Evolutionary conservation across 2,888 invertebrate genomes (phyloP), one percentile per base, ranked within the genome.

Genomic region (Halictus quadricinctus): DNA sequence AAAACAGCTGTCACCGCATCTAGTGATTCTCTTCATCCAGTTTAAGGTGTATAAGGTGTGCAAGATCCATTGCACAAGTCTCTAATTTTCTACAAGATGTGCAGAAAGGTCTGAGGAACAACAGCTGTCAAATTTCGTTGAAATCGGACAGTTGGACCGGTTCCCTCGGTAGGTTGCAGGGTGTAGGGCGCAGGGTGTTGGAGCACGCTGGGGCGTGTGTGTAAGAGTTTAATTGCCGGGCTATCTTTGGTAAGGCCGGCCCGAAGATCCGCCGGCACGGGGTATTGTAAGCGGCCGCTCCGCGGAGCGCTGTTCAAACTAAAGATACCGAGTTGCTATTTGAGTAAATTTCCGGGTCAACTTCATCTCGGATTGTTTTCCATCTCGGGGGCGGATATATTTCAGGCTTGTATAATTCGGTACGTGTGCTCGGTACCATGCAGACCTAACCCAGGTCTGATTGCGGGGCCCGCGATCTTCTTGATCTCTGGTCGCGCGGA

Each of bases 311-410:
- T 81, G 85, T 85, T 85, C 85, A 85, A 86, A 81, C 82, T 75
- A 48, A 86, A 76, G 85, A 85, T 85, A 78, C 81, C 79, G 79
- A 64, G 75, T 79, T 76, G 80, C 83, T 77, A 74, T 79, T 84
- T 80, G 85, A 85, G 84, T 77, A 84, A 85, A 85, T 86, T 86
- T 74, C 76, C 79, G 72, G 82, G 85, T 82, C 79, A 82, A 78
- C 85, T 79, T 86, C 79, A 79, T 79, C 66, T 43, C 29, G 72
- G 54, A 81, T 81, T 85, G 85, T 81, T 79, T 81, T 78, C 85
- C 79, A 70, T 72, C 76, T 54, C 60, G 69, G 43, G 54, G 29
- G 50, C 21, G 72, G 60, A 74, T 77, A 66, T 66, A 77, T 75
- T 82, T 80, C 77, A 72, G 64, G 50, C 81, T 72, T 8, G 82